phyloP scores from a whole-genome alignment of 2,113 vertebrate genomes.

The Ictidomys tridecemlineatus region DNA sequence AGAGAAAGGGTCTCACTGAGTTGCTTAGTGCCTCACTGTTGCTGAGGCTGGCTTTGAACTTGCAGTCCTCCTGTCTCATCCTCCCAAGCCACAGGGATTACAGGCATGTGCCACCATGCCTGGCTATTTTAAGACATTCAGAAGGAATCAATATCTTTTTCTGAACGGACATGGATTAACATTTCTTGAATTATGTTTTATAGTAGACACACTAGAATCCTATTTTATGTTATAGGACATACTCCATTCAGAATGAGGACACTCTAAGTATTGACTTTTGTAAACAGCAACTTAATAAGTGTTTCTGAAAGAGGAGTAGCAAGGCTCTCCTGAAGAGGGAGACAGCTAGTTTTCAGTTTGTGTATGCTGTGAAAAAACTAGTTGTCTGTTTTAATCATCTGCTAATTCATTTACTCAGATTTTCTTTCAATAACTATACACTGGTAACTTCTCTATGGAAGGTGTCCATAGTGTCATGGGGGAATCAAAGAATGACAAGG shows the following conservation, averaged over 20 bases:
- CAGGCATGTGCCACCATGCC: too few species aligned
- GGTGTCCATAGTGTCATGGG: not conserved
- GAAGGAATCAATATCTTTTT: not conserved
- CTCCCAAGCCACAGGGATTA: too few species aligned
- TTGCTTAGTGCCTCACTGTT: too few species aligned
- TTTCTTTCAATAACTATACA: not conserved
- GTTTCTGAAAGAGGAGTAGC: not conserved
- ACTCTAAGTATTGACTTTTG: constrained; percentile 17
- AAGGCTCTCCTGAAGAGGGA: not conserved
- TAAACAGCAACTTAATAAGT: not conserved
- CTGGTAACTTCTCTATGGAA: not conserved
- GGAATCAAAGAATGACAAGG: not conserved
- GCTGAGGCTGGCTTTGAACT: too few species aligned
- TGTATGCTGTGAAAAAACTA: constrained; percentile 8
- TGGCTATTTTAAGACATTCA: not conserved
- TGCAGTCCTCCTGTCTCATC: too few species aligned
- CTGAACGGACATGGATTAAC: not conserved
- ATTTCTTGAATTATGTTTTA: constrained; percentile 11
- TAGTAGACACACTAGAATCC: not conserved
- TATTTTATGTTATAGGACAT: not conserved
- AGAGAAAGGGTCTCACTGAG: too few species aligned
- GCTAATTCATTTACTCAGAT: not conserved
- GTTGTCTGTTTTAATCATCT: constrained; percentile 10
- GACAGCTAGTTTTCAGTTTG: not conserved
- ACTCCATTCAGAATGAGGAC: not conserved